Evolutionary conservation across 2,797 vertebrate genomes (phyloP).

Genomic region (Bryconaethiops microstoma): DNA sequence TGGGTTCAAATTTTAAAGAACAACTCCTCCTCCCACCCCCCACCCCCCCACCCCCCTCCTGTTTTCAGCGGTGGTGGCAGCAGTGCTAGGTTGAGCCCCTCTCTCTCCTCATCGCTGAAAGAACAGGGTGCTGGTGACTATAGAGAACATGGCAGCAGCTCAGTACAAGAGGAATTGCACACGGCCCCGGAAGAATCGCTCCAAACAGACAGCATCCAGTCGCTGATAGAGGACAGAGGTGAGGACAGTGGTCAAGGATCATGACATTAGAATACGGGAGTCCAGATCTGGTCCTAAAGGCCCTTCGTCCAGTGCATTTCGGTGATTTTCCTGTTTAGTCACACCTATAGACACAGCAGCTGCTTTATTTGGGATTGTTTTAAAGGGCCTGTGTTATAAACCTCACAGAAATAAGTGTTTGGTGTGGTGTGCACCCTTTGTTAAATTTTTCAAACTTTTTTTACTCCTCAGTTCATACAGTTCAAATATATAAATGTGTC

Average conservation of each 20-base stretch:
- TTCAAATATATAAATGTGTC: too few relatives aligned
- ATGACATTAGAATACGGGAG: not conserved
- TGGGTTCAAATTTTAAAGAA: not conserved
- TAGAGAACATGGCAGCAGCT: slow-evolving; percentile 73
- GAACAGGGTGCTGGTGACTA: slow-evolving; percentile 68
- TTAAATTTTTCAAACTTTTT: too few relatives aligned
- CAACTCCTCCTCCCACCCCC: too few relatives aligned
- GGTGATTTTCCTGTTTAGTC: too few relatives aligned
- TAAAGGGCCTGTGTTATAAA: too few relatives aligned
- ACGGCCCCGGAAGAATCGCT: slow-evolving; percentile 82
- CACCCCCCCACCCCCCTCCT: not conserved
- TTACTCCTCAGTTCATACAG: too few relatives aligned
- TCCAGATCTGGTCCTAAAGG: too few relatives aligned
- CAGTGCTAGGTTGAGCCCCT: slow-evolving; percentile 77
- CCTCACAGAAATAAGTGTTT: too few relatives aligned
- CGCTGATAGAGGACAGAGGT: slow-evolving; percentile 89
- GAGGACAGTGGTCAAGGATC: slow-evolving; percentile 3
- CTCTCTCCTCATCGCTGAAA: slow-evolving; percentile 62
- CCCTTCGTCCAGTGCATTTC: too few relatives aligned
- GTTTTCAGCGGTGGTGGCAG: slow-evolving; percentile 69
- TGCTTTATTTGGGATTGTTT: too few relatives aligned
- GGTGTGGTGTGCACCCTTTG: too few relatives aligned
- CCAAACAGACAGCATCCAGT: slow-evolving; percentile 80
- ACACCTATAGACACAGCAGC: too few relatives aligned
- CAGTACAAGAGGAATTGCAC: slow-evolving; percentile 83